Evolutionary conservation across 2,797 vertebrate genomes (phyloP), one percentile per base, ranked within the genome.

Genomic region (Semotilus atromaculatus): DNA sequence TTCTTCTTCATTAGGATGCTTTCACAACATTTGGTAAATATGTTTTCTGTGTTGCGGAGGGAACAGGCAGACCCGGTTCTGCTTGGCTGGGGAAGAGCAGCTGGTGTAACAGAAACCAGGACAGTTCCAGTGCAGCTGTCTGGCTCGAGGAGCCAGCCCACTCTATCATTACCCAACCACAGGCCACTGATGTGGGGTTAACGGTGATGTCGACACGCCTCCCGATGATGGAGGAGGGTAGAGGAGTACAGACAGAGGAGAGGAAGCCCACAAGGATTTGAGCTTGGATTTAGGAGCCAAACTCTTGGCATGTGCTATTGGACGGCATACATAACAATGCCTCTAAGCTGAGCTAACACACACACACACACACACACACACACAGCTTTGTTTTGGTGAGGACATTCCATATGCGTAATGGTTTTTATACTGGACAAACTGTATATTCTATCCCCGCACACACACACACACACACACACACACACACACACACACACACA

Each of bases 61-160:
- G 87, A 89, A 87, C 85, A 75, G 78, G 84, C 76, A 67, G 51
- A 71, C 68, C 51, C 80, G 60, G 84, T 80, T 81, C 76, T 76
- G 86, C 82, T 84, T 87, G 86, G 86, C 83, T 43, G 71, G 53
- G 68, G 36, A 60, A 66, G 81, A 74, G 48, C 76, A 84, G 81
- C 85, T 83, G 85, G 75, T 83, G 75, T 72, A 75, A 74, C 58
- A 80, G 26, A 81, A 77, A 73, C 80, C 85, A 78, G 13, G 74
- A 72, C 19, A 40, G 83, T 84, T 79, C 38, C 84, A 90, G 90
- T 93, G 91, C 93, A 94, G 93, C 91, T 94, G 93, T 89, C 93
- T 92, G 91, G 85, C 85, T 84, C 43, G 51, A 72, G 51, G 76
- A 74, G 51, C 67, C 79, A 74, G 31, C 84, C 80, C 80, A 29